Evolutionary conservation across 1,140 invertebrate genomes (phyloP), one percentile per base, ranked within the genome.

Genomic region (Tribolium castaneum): DNA sequence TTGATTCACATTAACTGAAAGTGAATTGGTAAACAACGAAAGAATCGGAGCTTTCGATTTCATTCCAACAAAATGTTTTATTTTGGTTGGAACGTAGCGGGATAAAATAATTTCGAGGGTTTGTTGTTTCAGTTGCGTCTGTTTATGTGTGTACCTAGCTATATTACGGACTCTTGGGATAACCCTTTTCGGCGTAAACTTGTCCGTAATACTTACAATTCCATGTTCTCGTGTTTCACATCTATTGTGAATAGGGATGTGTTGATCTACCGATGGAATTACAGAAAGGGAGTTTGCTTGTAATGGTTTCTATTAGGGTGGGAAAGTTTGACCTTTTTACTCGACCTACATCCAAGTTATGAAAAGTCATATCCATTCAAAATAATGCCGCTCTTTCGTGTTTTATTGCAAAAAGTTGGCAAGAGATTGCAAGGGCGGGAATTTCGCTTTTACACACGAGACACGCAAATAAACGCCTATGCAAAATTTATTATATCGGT

Each of bases 401-500:
- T 70, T 70, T 70, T 70, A 13, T n/a, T 34, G 9, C 34, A 39
- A 12, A 19, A 72, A 72, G 19, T 49, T 51, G 50, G 14, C 45
- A 49, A 30, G 30, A 9, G 34, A 72, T 25, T 19, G 16, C 10
- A 13, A 49, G 70, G 39, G 39, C 16, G 56, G 34, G 25, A 71
- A 71, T 71, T 22, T 71, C 7, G 45, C 7, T 71, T 71, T 22
- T 34, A 39, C 6, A 19, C 5, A 59, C 54, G 10, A 59, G 12
- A 13, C 14, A 50, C 39, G 35, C 70, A 72, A 72, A 72, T 72
- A 72, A 72, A 72, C 70, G 70, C 19, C 70, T 22, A 25, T 51
- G 34, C 50, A 59, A 59, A 59, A 59, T 59, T 59, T 59, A 30
- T 59, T 22, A 59, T 59, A 59, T 59, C 54, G 7, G 54, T 59